Base-by-base conservation (phyloP, 1,140 invertebrate genomes). In the Asobara japonica region DNA sequence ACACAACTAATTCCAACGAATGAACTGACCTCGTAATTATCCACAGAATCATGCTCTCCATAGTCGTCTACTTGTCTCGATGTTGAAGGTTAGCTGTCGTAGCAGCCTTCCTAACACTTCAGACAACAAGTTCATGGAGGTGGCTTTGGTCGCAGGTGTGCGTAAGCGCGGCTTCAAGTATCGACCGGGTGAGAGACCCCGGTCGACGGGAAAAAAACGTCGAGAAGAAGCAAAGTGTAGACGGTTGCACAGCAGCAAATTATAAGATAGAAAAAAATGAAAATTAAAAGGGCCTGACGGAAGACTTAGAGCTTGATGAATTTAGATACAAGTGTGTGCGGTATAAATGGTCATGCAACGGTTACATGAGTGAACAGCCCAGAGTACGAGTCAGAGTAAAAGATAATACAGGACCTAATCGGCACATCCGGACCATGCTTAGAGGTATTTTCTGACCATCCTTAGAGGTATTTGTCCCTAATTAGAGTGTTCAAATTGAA, bases 111-210 rank as follows among this genome's bases (percentile, higher is more conserved):
- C 60, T 62, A 56, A 62, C 60, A 62, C 60, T 62, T 62, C 60
- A 62, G 60, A 62, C 60, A 56, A 56, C 6, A 62, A 62, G 60
- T 62, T 36, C 30, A 38, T 22, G 20, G 20, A 61, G 60, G 60
- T 61, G 18, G 30, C 27, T 31, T 69, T 36, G 48, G 67, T 70
- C 56, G 60, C 68, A 70, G 68, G 68, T 70, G 68, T 70, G 68
- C 48, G 16, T 70, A 70, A 64, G 51, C 67, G 30, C 67, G 18
- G 51, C 51, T 61, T 45, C 60, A 70, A 62, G 56, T 64, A 70
- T 70, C 68, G 68, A 70, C 68, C 68, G 30, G 33, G 48, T 56
- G 29, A 51, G 29, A 18, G 11, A 56, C 27, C 45, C 27, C n/a
- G 7, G 48, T 20, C n/a, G 11, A 33, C 10, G 20, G 18, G 25